Percentiles rank a stretch among this genome's conserved stretches.
phyloP scores from a whole-genome alignment of 2,113 vertebrate species.

The Chunga burmeisteri region DNA sequence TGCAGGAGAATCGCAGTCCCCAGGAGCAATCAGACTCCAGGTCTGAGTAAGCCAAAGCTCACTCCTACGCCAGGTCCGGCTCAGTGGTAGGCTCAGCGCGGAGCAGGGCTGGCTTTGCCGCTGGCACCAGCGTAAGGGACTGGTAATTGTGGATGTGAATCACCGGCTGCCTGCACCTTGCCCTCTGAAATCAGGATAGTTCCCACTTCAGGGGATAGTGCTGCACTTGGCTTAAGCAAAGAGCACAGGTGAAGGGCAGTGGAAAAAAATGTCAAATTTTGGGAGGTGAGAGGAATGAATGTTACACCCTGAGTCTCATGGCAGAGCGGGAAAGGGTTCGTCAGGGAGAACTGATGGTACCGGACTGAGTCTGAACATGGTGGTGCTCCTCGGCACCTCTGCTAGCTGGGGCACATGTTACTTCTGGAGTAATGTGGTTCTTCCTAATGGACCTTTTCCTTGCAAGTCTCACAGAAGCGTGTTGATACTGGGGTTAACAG shows the following conservation, averaged over 20 bases:
- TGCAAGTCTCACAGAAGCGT: background rate
- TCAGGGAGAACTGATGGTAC: background rate
- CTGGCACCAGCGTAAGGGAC: background rate
- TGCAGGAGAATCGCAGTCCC: background rate
- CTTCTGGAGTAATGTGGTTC: background rate
- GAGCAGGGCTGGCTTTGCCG: background rate
- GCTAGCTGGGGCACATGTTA: accelerated
- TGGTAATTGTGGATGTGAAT: background rate
- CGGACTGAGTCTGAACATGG: background rate
- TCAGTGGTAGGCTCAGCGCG: accelerated
- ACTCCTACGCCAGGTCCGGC: accelerated
- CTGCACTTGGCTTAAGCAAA: background rate
- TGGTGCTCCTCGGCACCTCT: accelerated
- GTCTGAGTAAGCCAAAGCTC: background rate
- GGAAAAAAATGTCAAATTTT: background rate
- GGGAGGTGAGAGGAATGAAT: background rate
- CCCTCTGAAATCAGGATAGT: background rate
- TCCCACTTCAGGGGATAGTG: accelerated
- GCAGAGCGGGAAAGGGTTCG: background rate
- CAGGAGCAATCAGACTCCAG: background rate
- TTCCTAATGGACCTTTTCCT: background rate
- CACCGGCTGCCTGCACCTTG: background rate
- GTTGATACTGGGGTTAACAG: background rate
- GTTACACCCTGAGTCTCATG: accelerated
- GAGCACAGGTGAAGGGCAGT: background rate